Evolutionary conservation across 2,888 invertebrate genomes (phyloP), one percentile per base, ranked within the genome.

Genomic region (Eulithis testata): DNA sequence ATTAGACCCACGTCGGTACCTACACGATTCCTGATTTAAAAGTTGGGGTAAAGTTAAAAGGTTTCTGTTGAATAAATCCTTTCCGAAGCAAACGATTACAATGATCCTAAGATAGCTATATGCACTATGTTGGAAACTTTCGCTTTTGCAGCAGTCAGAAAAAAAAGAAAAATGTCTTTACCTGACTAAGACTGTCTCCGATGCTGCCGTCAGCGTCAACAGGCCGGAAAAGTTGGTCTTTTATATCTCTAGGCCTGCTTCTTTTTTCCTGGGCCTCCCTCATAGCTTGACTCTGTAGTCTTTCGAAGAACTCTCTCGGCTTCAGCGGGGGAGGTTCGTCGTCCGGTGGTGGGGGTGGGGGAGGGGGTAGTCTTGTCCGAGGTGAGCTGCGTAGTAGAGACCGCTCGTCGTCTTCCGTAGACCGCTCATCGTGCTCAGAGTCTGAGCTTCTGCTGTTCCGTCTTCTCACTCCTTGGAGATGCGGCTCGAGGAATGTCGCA

Each of bases 401-500:
- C 59, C 90, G 82, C 78, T 93, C 92, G 76, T 93, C 91, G 76
- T 92, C 93, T 72, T 92, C 93, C 12, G 93, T 93, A 31, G 91
- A 90, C 14, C 93, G 85, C 77, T 93, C 93, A 85, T 91, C 93
- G 78, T 89, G 91, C 67, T 93, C 93, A 5, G 93, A 93, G 76
- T 93, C 93, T 6, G 89, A 92, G 83, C 91, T 88, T 72, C 90
- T 76, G 81, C 94, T 87, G 85, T 94, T 81, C 70, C 93, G 82
- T 73, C 94, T 85, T 66, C 92, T 88, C 81, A 95, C 89, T 54
- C 95, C 95, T 81, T 96, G 95, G 72, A 96, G 92, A 83, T 96
- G 96, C 45, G 96, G 96, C 84, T 96, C 96, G 80, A 96, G 94
- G 86, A 96, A 96, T 71, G 95, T 95, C 83, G 96, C 96, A 91